Conservation (phyloP, 2,797 vertebrate species). For the Sebastes iracundus region DNA sequence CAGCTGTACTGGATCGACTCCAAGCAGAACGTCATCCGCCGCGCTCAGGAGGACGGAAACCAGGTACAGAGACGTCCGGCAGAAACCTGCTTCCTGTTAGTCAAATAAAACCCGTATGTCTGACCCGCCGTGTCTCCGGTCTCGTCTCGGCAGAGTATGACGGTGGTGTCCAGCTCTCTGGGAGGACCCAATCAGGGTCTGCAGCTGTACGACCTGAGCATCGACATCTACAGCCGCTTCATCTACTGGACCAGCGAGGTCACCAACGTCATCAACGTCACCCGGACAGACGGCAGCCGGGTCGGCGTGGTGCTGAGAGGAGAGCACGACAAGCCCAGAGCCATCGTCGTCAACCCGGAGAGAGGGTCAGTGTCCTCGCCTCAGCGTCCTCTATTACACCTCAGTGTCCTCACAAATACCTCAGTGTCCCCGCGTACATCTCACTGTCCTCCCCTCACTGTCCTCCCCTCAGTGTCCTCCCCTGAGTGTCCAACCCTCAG, state of each 20-base stretch:
- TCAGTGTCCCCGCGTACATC: too few species aligned
- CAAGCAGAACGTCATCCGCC: slow-evolving; percentile 93
- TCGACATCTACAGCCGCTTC: slow-evolving; percentile 97
- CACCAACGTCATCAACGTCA: slow-evolving; percentile 97
- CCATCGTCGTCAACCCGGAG: slow-evolving; percentile 97
- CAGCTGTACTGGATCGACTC: slow-evolving; percentile 98
- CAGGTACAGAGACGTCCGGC: slow-evolving; percentile 80
- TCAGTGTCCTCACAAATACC: too few species aligned
- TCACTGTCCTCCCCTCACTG: too few species aligned
- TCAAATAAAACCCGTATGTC: too few species aligned
- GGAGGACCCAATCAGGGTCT: slow-evolving; percentile 88
- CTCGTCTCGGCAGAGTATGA: slow-evolving; percentile 84
- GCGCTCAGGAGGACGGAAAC: slow-evolving; percentile 93
- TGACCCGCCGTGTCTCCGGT: not conserved
- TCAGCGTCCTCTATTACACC: too few species aligned
- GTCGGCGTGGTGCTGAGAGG: slow-evolving; percentile 94
- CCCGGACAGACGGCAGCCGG: slow-evolving; percentile 88
- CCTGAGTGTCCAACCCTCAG: not conserved
- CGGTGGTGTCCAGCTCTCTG: slow-evolving; percentile 88
- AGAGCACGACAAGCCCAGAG: slow-evolving; percentile 91
- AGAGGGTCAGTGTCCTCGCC: slow-evolving; percentile 83
- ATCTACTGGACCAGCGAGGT: slow-evolving; percentile 99
- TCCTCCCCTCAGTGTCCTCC: too few species aligned
- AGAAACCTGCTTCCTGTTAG: too few species aligned
- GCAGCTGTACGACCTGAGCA: slow-evolving; percentile 96